A percentile compares a stretch with the other conserved stretches of the same genome.
Conservation (phyloP, 2,797 vertebrate species). For the Bradypodion ventrale region DNA sequence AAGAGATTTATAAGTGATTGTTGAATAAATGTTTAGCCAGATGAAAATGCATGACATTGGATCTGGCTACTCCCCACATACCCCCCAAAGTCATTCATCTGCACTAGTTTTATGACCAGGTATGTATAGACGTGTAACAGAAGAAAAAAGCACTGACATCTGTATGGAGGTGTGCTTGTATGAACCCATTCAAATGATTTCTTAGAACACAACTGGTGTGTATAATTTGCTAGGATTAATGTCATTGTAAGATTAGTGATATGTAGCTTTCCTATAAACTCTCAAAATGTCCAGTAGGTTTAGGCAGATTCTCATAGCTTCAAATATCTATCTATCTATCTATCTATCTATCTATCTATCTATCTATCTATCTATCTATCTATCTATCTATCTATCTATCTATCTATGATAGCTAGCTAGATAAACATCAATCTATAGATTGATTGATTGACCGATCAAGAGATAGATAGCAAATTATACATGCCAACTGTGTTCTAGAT, state of each 20-base stretch:
- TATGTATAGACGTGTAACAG: neutral
- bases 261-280: neutral
- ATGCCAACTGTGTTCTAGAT: too few species aligned
- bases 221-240: slow-evolving; percentile 2
- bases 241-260: neutral
- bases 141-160: too few species aligned
- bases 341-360: too few species aligned
- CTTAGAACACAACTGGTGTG: neutral
- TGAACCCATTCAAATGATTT: neutral
- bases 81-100: too few species aligned
- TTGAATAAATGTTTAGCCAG: neutral
- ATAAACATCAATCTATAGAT: too few species aligned
- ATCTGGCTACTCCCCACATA: too few species aligned
- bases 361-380: too few species aligned
- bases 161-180: too few species aligned
- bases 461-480: too few species aligned
- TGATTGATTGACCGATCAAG: too few species aligned
- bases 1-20: neutral
- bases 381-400: neutral
- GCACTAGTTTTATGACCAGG: neutral
- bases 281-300: neutral
- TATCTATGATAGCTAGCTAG: too few species aligned
- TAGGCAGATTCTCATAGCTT: neutral
- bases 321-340: neutral
- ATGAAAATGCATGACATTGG: neutral